These are phyloP conservation scores for Clarias gariepinus DNA, from an alignment of 2,113 vertebrate species.

Conservation along the genomic window DNA sequence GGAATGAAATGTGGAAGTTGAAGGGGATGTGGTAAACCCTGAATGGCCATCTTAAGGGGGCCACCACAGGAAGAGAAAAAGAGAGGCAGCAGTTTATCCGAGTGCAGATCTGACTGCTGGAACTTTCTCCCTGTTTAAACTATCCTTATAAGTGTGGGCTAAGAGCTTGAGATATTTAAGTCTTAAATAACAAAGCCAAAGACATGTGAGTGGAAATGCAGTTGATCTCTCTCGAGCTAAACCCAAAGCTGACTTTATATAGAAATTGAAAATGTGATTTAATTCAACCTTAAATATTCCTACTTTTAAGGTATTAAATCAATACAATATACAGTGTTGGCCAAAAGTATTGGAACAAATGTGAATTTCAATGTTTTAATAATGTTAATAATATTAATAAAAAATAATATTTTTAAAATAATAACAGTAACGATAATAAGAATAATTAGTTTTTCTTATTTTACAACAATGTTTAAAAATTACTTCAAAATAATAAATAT, in stretches of 20 bases:
- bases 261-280: not conserved
- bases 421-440: too few species aligned
- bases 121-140: not conserved
- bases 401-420: too few species aligned
- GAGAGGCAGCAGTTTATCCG: not conserved
- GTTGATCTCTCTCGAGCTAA: not conserved
- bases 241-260: not conserved
- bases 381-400: too few species aligned
- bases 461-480: too few species aligned
- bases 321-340: not conserved
- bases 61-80: constrained; percentile 17
- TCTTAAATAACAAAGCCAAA: not conserved
- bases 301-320: not conserved
- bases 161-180: not conserved
- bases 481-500: too few species aligned
- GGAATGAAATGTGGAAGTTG: constrained; percentile 57
- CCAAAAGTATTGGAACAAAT: too few species aligned
- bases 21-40: constrained; percentile 69
- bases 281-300: not conserved
- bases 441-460: too few species aligned
- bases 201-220: not conserved
- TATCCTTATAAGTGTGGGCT: not conserved
- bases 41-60: not conserved
- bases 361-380: too few species aligned
- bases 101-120: not conserved